Percentiles rank a stretch among this genome's conserved stretches.
phyloP scores from a whole-genome alignment of 1,140 invertebrate genomes.

The Zeugodacus cucurbitae region DNA sequence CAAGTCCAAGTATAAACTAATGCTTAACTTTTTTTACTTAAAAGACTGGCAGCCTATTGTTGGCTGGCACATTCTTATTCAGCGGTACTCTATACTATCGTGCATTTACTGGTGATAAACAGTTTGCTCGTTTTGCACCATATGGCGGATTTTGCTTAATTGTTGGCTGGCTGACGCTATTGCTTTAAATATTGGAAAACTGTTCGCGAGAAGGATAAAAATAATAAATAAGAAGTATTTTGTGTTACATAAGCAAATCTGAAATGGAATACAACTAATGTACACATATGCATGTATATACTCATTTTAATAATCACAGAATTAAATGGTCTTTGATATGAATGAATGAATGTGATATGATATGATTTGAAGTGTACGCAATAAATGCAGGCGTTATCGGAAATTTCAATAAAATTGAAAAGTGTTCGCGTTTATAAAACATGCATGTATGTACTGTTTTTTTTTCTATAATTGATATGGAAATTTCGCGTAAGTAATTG shows the following conservation, averaged over 20 bases:
- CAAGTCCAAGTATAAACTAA: background rate
- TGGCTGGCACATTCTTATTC: slow-evolving; percentile 82
- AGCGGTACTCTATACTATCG: slow-evolving; percentile 89
- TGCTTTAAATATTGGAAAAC: slow-evolving; percentile 52
- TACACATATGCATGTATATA: background rate
- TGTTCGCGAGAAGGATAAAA: background rate
- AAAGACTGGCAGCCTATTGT: slow-evolving; percentile 81
- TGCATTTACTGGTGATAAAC: slow-evolving; percentile 80
- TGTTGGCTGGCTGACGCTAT: slow-evolving; percentile 84
- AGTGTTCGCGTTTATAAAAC: too few relatives aligned
- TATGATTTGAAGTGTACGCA: background rate
- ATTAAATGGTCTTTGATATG: background rate
- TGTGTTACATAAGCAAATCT: background rate
- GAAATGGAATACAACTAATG: background rate
- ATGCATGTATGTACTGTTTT: too few relatives aligned
- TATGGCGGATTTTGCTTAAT: slow-evolving; percentile 86
- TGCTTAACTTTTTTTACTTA: slow-evolving; percentile 46
- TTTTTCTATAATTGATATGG: too few relatives aligned
- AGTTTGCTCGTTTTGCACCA: slow-evolving; percentile 79
- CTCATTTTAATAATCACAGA: background rate
- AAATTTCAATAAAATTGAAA: too few relatives aligned
- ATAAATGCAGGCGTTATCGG: background rate
- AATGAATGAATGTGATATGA: background rate
- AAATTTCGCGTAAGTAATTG: too few relatives aligned
- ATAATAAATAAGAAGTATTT: background rate